Base-by-base conservation (phyloP, 2,113 vertebrate genomes). In the Bujurquina vittata region DNA sequence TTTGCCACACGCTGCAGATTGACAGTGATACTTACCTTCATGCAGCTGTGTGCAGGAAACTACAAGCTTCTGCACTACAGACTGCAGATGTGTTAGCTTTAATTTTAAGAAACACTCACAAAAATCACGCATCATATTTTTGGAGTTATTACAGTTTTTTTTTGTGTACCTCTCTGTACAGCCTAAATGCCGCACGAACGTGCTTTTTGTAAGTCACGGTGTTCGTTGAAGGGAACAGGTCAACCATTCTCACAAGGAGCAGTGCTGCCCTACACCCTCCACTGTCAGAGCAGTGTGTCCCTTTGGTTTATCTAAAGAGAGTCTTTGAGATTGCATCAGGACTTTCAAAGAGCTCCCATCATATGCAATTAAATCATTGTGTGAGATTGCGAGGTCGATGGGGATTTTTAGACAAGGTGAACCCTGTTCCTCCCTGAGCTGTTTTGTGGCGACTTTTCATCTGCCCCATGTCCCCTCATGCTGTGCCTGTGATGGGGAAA, bases 291-390 rank as follows among this genome's bases (percentile, higher is more conserved):
- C 4, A 80, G 26, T 2, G 11, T 3, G 2, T 73, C 79, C 75
- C 67, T 46, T 31, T 12, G 62, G 35, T 89, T 91, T 84, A 87
- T 89, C 80, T 78, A 31, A 79, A 77, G 52, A 81, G 77, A 49
- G 63, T 17, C 73, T 74, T 40, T 84, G 65, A 84, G 88, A 93
- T 92, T 85, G n/a, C 84, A 92, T 94, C 90, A 46, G 77, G 77
- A 60, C 75, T 81, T 85, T 86, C 75, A 83, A 80, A 91, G 75
- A 86, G 61, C 49, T 60, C 73, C 81, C 76, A 79, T 92, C 81
- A 83, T 61, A 74, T 81, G 31, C 74, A 91, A 84, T 93, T 79
- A 86, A 84, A 84, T 85, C 78, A 67, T 11, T 20, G 81, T 72
- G 43, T 60, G 58, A 69, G 78, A 84, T 85, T 77, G 55, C 55